These are phyloP conservation scores for Amphiprion percula DNA, from an alignment of 2,113 vertebrate species.

Conservation along the genomic window DNA sequence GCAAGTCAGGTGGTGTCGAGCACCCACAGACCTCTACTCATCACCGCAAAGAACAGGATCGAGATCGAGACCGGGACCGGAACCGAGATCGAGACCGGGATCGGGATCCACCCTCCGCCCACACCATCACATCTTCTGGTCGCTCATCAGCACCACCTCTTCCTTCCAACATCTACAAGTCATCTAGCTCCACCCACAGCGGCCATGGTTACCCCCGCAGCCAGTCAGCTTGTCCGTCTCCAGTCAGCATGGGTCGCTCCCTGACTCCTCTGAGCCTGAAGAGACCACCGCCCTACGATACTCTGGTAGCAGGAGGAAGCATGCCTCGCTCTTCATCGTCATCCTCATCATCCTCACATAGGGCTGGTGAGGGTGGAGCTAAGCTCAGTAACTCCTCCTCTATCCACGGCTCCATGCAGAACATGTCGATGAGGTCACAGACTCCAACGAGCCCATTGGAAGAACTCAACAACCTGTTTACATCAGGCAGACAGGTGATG, in stretches of 20 bases:
- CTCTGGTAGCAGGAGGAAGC: slow-evolving; percentile 90
- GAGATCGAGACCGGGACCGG: slow-evolving; percentile 35
- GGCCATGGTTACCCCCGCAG: slow-evolving; percentile 93
- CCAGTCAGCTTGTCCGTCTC: slow-evolving; percentile 95
- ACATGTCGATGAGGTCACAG: slow-evolving; percentile 88
- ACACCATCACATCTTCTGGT: slow-evolving; percentile 86
- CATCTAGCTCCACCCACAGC: slow-evolving; percentile 88
- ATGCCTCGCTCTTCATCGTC: slow-evolving; percentile 90
- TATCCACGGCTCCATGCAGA: slow-evolving; percentile 87
- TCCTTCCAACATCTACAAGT: slow-evolving; percentile 90
- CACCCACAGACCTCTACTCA: slow-evolving; percentile 70
- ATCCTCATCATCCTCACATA: slow-evolving; percentile 81
- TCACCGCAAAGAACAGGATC: slow-evolving; percentile 77
- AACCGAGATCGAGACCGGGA: slow-evolving; percentile 65
- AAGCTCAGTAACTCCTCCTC: slow-evolving; percentile 88
- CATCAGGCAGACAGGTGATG: slow-evolving; percentile 89
- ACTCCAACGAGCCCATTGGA: slow-evolving; percentile 96
- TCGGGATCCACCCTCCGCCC: slow-evolving; percentile 71
- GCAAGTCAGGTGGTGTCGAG: slow-evolving; percentile 86
- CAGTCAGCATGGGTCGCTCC: slow-evolving; percentile 93
- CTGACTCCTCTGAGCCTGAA: slow-evolving; percentile 95
- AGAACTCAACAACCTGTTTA: slow-evolving; percentile 91
- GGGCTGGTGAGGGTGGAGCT: slow-evolving; percentile 84
- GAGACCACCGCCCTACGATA: slow-evolving; percentile 94
- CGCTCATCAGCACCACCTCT: slow-evolving; percentile 94